Base-by-base conservation (phyloP, 2,113 vertebrate genomes). In the Sarotherodon lohbergeri region DNA sequence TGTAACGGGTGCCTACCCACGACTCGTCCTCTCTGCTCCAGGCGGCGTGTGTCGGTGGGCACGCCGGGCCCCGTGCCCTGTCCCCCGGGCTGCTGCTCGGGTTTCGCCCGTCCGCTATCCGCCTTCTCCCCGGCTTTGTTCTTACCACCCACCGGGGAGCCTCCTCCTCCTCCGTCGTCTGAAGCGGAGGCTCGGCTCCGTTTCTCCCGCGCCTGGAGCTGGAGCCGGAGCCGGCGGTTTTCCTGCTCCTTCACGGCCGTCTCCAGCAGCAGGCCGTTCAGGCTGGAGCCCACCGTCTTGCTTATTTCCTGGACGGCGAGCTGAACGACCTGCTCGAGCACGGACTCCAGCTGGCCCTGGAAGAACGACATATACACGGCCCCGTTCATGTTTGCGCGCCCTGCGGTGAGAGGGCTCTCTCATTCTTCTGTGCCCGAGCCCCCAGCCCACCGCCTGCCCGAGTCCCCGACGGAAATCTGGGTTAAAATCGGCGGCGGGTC, bases 341-440 rank as follows among this genome's bases (percentile, higher is more conserved):
- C 96, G 16, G 96, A 96, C 92, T 97, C 96, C 91, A 97, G 94
- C 92, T 97, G 96, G 86, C 96, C 96, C 95, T 97, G 96, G 91
- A 97, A 97, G 82, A 97, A 97, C 94, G 96, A 97, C 80, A 96
- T 96, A 86, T 97, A 97, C 87, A 97, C 95, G 84, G 96, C 92
- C 56, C 96, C 96, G 96, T 96, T 96, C 96, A 97, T 97, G 91
- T 81, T 95, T 88, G 66, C 92, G 91, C 82, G 85, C 87, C 84
- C 81, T 92, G 88, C 84, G 90, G 22, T 66, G 39, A 27, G 86
- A 92, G 91, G 84, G 83, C 89, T 92, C 54, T 94, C 92, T 96
- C 96, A 97, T 94, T 87, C 95, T 96, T 59, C 86, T 81, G 83
- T 54, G 3, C 34, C 81, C 80, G 73, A 52, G 82, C 68, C 90